Conservation (phyloP, 2,888 invertebrate species). For the Drosophila antonietae region DNA sequence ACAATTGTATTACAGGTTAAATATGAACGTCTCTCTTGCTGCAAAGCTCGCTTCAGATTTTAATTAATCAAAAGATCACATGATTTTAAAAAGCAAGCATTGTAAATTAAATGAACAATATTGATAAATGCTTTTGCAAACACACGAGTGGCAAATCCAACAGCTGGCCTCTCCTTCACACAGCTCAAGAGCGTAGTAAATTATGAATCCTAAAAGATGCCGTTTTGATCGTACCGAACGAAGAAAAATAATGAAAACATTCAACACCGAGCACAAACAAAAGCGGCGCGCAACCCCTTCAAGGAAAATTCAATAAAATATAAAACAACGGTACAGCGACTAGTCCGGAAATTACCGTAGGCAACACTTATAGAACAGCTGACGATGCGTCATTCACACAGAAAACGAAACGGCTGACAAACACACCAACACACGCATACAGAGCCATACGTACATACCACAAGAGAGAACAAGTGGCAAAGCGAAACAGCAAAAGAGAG, state of each 20-base stretch:
- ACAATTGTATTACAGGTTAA: constrained; percentile 23
- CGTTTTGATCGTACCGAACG: constrained; percentile 23
- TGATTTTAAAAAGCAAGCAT: constrained; percentile 26
- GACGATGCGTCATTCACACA: constrained; percentile 77
- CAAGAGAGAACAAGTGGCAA: constrained; percentile 46
- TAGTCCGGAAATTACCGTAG: constrained; percentile 65
- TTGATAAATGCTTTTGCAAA: constrained; percentile 43
- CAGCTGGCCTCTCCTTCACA: constrained; percentile 4
- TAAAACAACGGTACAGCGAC: constrained; percentile 59
- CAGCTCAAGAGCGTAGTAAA: background rate
- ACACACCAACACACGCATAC: constrained; percentile 11
- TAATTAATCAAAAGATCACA: constrained; percentile 48
- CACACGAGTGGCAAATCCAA: constrained; percentile 15
- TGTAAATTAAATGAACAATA: constrained; percentile 19
- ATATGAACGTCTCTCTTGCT: constrained; percentile 14
- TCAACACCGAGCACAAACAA: constrained; percentile 9
- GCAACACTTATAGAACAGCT: constrained; percentile 67
- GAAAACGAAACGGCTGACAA: constrained; percentile 39
- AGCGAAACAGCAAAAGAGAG: constrained; percentile 25
- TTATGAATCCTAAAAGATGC: background rate
- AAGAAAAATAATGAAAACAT: constrained; percentile 5
- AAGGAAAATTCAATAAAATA: constrained; percentile 77
- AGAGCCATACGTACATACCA: constrained; percentile 3
- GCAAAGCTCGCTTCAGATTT: constrained; percentile 11
- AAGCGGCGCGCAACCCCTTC: constrained; percentile 26